phyloP scores from a whole-genome alignment of 2,113 vertebrate species.

The Oryzias melastigma region DNA sequence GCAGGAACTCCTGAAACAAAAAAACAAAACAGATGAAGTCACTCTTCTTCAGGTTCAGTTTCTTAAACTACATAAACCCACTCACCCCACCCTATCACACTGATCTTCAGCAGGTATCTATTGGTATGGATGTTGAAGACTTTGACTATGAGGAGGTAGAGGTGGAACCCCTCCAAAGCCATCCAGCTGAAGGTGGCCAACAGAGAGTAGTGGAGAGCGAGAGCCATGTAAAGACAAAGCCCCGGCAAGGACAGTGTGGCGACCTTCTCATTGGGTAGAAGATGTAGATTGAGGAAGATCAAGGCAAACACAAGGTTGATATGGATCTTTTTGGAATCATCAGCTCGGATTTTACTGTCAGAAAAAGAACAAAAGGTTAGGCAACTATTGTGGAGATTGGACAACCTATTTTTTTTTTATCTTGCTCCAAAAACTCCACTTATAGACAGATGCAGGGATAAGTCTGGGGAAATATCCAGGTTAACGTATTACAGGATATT shows the following conservation, averaged over 20 bases:
- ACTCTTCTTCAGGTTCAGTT: not conserved
- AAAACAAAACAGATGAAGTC: not conserved
- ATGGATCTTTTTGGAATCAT: constrained; percentile 59
- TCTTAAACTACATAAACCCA: not conserved
- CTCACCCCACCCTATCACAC: constrained; percentile 74
- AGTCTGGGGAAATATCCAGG: too few relatives aligned
- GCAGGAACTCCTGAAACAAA: constrained; percentile 63
- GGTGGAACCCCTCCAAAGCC: constrained; percentile 73
- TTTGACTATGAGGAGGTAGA: constrained; percentile 70
- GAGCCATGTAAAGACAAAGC: constrained; percentile 43
- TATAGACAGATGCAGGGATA: too few relatives aligned
- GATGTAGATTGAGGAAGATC: constrained; percentile 61
- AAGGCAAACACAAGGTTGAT: constrained; percentile 53
- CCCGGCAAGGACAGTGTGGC: not conserved
- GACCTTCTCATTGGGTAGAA: constrained; percentile 35
- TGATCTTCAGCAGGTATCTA: constrained; percentile 72
- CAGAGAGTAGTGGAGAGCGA: constrained; percentile 66
- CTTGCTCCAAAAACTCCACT: too few relatives aligned
- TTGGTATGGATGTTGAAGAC: constrained; percentile 75
- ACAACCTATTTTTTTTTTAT: not conserved
- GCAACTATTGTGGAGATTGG: not conserved
- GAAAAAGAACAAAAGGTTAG: not conserved
- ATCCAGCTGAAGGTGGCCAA: constrained; percentile 70
- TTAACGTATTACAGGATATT: too few relatives aligned
- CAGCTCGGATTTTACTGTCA: constrained; percentile 34